Evolutionary conservation across 2,888 invertebrate species (phyloP), one percentile per base, ranked within the genome.

Genomic region (Furcula furcula): DNA sequence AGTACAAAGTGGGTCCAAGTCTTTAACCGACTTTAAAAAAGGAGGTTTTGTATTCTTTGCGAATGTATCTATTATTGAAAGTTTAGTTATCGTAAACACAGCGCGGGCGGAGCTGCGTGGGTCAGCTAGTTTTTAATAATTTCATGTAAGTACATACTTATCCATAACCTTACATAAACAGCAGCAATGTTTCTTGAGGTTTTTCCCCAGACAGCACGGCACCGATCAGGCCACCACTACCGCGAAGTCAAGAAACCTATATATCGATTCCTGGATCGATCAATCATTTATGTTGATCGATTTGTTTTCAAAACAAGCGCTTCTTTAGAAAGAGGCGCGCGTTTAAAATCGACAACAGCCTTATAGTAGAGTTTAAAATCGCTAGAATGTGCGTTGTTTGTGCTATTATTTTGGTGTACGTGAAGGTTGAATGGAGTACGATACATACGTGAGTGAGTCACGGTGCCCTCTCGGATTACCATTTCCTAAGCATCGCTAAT

Each of bases 401-500:
- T 9, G n/a, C 20, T 4, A 9, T 20, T 20, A 2, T 4, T n/a
- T n/a, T 6, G 2, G 20, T 20, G 20, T 20, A 20, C 20, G 2
- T 3, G 2, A 20, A n/a, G 20, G 9, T 9, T 20, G 22, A 11
- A n/a, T 11, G 22, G 10, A 29, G 22, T 22, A 22, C 10, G 21
- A 21, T 42, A 32, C 15, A 15, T 41, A 38, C 43, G 29, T 56
- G 34, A 36, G 44, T 64, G 61, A 60, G 32, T 55, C 55, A 47
- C n/a, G 16, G 19, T 15, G 1, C 36, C 12, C 5, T 54, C 59
- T 55, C 59, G 26, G 18, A 37, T 69, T 59, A 48, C 68, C 22
- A 31, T 49, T 53, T 65, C 56, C 55, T 56, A 51, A 39, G 53
- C 44, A 46, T 49, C 39, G 31, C 26, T 48, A 47, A 55, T 31